Evolutionary conservation across 2,888 invertebrate species (phyloP), one percentile per base, ranked within the genome.

Genomic region (Agrenia bidenticulata): DNA sequence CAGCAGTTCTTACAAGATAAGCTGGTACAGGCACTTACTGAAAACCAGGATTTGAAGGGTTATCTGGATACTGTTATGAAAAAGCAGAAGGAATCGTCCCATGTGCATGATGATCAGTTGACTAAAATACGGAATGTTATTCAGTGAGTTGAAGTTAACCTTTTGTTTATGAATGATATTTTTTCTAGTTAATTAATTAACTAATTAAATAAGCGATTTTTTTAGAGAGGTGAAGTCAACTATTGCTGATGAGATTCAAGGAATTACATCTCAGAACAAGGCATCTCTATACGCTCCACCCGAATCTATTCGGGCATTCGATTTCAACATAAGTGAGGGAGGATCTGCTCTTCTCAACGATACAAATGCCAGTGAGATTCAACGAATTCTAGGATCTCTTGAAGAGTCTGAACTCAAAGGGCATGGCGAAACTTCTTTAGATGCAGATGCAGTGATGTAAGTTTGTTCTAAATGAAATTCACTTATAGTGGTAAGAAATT

Each of bases 181-280:
- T 45, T 9, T 19, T 39, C 7, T 11, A 7, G 39, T 39, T 39
- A 11, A 15, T 11, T n/a, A n/a, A n/a, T n/a, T 7, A 39, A 39
- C 39, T 17, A 49, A 17, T 15, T 15, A 9, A 49, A 9, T n/a
- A 42, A 37, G 45, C 49, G 61, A 45, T 49, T 37, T 45, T 59
- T 32, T 39, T 45, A 73, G 73, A 37, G 70, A 73, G 45, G 73
- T 70, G 0, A 70, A 67, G 39, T 61, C 57, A n/a, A 64, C 64
- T 4, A 70, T 73, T 60, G 67, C 61, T 21, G 56, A 67, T 19
- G 73, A 73, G 63, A 70, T 73, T 55, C 45, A 73, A 50, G 72
- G 64, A 15, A 32, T 69, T 9, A 32, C 45, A 5, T 13, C 45
- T 11, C 60, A 45, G 11, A 45, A 58, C 1, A 32, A 54, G 24